phyloP scores from a whole-genome alignment of 2,888 invertebrate genomes.

The Hartigia nigra region DNA sequence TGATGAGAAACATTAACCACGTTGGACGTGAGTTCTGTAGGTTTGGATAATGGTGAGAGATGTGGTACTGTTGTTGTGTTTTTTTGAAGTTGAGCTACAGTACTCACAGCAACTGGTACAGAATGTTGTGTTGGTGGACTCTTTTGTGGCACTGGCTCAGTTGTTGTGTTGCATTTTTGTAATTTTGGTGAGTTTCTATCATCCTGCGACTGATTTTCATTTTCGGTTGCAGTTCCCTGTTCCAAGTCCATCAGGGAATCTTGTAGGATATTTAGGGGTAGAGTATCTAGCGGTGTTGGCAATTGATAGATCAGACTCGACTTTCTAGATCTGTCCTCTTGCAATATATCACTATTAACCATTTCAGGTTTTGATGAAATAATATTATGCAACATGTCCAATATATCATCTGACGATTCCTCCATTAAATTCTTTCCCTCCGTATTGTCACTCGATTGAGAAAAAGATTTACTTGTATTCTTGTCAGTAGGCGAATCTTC shows the following conservation, averaged over 20 bases:
- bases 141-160: constrained; percentile 29
- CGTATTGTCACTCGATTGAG: constrained; percentile 10
- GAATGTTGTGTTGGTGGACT: constrained; percentile 40
- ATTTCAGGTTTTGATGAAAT: constrained; percentile 64
- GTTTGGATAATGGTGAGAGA: constrained; percentile 78
- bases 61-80: constrained; percentile 73
- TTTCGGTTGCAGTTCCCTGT: constrained; percentile 32
- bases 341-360: constrained; percentile 53
- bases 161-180: constrained; percentile 12
- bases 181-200: constrained; percentile 12
- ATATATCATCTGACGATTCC: constrained; percentile 77
- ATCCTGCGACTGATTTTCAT: constrained; percentile 27
- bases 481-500: not conserved
- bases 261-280: constrained; percentile 61
- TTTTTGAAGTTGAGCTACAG: constrained; percentile 56
- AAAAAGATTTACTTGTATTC: not conserved
- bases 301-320: constrained; percentile 58
- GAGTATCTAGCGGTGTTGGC: constrained; percentile 57
- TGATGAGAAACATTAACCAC: constrained; percentile 80
- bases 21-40: constrained; percentile 77
- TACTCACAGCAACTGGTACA: constrained; percentile 48
- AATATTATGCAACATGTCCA: constrained; percentile 78
- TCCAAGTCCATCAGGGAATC: constrained; percentile 56
- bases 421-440: constrained; percentile 51
- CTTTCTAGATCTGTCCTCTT: constrained; percentile 54